Evolutionary conservation across 2,113 vertebrate genomes (phyloP).

Genomic region (Gila orcuttii): DNA sequence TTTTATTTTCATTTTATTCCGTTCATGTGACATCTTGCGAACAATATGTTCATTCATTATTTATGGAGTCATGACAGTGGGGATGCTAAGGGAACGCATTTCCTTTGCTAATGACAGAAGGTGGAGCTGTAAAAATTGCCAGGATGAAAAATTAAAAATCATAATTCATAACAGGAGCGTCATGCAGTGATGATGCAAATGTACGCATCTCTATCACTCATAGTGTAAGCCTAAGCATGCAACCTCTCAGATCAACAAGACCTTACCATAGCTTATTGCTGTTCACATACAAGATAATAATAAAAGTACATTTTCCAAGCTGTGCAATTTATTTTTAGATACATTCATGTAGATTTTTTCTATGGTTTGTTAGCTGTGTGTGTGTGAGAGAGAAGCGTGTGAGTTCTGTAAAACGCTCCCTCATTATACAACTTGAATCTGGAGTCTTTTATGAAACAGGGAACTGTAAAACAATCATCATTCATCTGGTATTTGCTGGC

Average conservation of each 20-base stretch:
- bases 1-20: conserved; percentile 46
- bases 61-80: conserved; percentile 29
- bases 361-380: not conserved
- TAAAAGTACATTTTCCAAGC: not conserved
- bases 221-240: not conserved
- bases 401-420: conserved; percentile 2
- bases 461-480: conserved; percentile 42
- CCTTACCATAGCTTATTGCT: not conserved
- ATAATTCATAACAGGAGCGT: conserved; percentile 19
- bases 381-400: not conserved
- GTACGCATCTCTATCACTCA: conserved; percentile 4
- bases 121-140: conserved; percentile 53
- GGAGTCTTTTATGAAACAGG: conserved; percentile 5
- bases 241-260: not conserved
- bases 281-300: not conserved
- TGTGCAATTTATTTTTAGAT: not conserved
- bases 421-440: conserved; percentile 29
- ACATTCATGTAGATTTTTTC: not conserved
- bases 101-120: conserved; percentile 49
- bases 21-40: conserved; percentile 43
- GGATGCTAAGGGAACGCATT: conserved; percentile 1
- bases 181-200: conserved; percentile 4
- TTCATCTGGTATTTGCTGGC: conserved; percentile 37
- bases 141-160: conserved; percentile 38
- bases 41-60: conserved; percentile 55